Conservation (phyloP, 2,888 invertebrate genomes). For the Homarus gammarus region DNA sequence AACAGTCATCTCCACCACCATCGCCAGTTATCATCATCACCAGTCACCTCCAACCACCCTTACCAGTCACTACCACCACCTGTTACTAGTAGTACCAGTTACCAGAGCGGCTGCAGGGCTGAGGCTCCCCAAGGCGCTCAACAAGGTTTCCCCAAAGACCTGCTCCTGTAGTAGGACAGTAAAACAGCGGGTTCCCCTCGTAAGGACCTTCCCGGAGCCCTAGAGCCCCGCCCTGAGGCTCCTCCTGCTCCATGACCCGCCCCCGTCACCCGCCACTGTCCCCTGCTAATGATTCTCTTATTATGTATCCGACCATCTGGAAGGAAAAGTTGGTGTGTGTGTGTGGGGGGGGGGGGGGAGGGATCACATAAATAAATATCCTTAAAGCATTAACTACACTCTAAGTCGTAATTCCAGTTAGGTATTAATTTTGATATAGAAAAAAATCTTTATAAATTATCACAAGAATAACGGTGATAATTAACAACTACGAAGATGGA, state of each 20-base stretch:
- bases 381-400: too few species aligned
- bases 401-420: too few species aligned
- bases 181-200: conserved; percentile 53
- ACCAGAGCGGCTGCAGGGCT: neutral
- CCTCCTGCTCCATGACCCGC: too few species aligned
- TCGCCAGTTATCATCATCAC: neutral
- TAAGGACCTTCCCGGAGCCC: conserved; percentile 17
- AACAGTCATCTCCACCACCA: too few species aligned
- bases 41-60: neutral
- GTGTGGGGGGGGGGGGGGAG: neutral
- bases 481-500: too few species aligned
- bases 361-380: neutral
- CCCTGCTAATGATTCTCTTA: conserved; percentile 49
- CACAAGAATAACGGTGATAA: too few species aligned
- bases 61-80: neutral
- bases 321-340: conserved; percentile 19
- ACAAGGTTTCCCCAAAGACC: conserved; percentile 37
- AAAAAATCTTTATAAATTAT: too few species aligned
- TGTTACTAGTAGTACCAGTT: neutral
- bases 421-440: too few species aligned
- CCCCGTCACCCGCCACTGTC: neutral
- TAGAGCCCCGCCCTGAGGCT: neutral
- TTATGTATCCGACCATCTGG: conserved; percentile 50
- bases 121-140: conserved; percentile 30
- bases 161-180: conserved; percentile 58